Conservation (phyloP, 2,797 vertebrate genomes). For the Rousettus madagascariensis region DNA sequence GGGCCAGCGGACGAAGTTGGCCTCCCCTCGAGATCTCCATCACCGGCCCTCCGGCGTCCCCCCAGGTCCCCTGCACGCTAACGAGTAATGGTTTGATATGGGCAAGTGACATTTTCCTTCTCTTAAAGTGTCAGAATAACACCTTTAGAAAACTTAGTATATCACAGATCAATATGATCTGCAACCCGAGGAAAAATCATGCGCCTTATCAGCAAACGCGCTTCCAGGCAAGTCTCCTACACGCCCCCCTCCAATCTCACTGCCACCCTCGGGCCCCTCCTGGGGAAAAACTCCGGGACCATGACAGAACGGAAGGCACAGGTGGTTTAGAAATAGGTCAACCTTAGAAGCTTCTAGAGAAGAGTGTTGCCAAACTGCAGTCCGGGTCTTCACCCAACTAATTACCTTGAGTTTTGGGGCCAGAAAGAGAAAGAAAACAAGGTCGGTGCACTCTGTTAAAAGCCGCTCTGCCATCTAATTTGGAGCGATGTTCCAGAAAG, state of each 20-base stretch:
- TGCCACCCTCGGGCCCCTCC: neutral
- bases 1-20: neutral
- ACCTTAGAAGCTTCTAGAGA: conserved; percentile 65
- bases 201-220: neutral
- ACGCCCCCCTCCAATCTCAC: neutral
- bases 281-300: neutral
- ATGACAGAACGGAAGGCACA: neutral
- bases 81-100: neutral
- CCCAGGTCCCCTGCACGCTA: neutral
- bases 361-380: conserved; percentile 72
- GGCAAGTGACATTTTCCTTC: neutral
- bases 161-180: neutral
- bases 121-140: neutral
- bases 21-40: neutral
- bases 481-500: conserved; percentile 78
- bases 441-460: conserved; percentile 55
- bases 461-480: conserved; percentile 79
- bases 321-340: conserved; percentile 79
- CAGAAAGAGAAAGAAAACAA: conserved; percentile 72
- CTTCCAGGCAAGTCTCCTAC: conserved; percentile 19
- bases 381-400: conserved; percentile 69
- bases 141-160: neutral
- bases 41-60: rapidly evolving
- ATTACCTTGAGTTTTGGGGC: conserved; percentile 76
- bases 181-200: neutral